Conservation (phyloP, 2,888 invertebrate species). For the Erebia palarica region DNA sequence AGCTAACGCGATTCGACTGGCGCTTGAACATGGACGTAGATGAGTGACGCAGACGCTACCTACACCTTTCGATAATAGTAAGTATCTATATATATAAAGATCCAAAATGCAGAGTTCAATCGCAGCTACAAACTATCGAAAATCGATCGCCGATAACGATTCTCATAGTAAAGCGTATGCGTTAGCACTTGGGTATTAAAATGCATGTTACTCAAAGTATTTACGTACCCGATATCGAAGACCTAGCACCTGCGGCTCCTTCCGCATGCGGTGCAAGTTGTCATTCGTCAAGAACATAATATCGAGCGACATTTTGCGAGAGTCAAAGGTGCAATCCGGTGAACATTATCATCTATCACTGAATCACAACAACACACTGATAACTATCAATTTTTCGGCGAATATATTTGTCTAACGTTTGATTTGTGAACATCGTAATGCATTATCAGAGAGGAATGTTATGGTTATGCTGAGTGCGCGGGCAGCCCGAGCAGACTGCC, state of each 20-base stretch:
- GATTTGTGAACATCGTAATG: conserved; percentile 68
- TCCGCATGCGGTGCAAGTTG: conserved; percentile 76
- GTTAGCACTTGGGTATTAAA: no score
- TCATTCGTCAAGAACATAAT: conserved; percentile 81
- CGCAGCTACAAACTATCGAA: no score
- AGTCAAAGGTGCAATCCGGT: conserved; percentile 49
- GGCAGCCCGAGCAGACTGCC: conserved; percentile 60
- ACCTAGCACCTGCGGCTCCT: conserved; percentile 73
- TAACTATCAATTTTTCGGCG: conserved; percentile 2
- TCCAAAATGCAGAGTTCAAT: no score
- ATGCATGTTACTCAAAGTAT: no score
- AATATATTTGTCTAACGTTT: conserved; percentile 5
- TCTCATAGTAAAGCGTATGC: no score
- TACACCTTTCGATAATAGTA: no score
- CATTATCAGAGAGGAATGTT: conserved; percentile 61
- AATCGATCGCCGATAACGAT: no score
- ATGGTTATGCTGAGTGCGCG: conserved; percentile 57
- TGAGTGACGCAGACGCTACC: no score
- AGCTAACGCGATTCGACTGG: no score
- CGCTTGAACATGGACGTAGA: no score
- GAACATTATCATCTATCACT: conserved; percentile 51
- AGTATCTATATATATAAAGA: no score
- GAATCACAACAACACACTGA: conserved; percentile 44
- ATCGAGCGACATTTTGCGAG: conserved; percentile 69
- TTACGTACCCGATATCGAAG: conserved; percentile 76